Base-by-base conservation (phyloP, 2,888 invertebrate species). In the Leucophenga montana region DNA sequence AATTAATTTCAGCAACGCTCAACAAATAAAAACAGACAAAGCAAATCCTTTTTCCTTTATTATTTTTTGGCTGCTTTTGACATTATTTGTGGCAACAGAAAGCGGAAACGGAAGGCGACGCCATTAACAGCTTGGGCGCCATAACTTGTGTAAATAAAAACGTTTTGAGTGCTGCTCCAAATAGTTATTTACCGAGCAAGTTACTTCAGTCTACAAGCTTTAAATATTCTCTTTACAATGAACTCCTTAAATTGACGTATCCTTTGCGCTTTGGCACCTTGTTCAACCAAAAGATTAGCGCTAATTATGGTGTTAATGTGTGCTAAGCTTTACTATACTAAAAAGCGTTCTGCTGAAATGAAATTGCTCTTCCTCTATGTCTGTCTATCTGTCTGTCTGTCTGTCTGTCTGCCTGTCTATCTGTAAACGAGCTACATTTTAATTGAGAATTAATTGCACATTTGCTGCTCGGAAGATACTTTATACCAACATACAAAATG, bases 361-460 rank as follows among this genome's bases (percentile, higher is more conserved):
- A 20, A 56, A 56, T 13, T 8, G 20, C 56, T 56, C 0, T 56
- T n/a, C n/a, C n/a, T n/a, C n/a, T 50, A 50, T 6, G 50, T 18
- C n/a, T n/a, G n/a, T n/a, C n/a, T n/a, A n/a, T n/a, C n/a, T n/a
- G n/a, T n/a, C n/a, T n/a, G n/a, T n/a, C n/a, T n/a, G n/a, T n/a
- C n/a, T n/a, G n/a, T n/a, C n/a, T n/a, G n/a, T n/a, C n/a, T n/a
- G n/a, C n/a, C n/a, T n/a, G n/a, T 16, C 53, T 53, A 4, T 18
- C 53, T 14, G n/a, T 16, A 14, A 22, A 54, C 11, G 3, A 27
- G 5, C 22, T 39, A 64, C 1, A 64, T 5, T 64, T 64, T 64
- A 64, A 64, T 64, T 44, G n/a, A 20, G 22, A 64, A 64, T 64
- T 64, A 64, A 64, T 64, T 33, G 48, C 18, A 64, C 62, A 62